Conservation (phyloP, 2,888 invertebrate species). For the Allolobophora icterica region DNA sequence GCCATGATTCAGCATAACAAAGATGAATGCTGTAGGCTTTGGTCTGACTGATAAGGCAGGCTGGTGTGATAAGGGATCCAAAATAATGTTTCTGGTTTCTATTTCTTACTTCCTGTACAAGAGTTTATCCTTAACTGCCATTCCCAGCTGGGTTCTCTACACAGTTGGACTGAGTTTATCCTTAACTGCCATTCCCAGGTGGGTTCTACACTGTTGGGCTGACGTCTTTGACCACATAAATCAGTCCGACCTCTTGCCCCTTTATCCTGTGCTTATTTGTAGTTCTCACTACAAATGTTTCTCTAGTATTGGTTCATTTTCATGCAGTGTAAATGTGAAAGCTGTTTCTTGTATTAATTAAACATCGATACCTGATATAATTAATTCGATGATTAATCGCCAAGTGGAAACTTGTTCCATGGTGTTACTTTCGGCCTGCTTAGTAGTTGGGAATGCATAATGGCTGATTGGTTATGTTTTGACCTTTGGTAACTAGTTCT, state of each 20-base stretch:
- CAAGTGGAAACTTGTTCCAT: too few species aligned
- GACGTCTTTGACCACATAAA: too few species aligned
- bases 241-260: neutral
- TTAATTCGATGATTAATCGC: too few species aligned
- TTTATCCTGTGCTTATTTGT: neutral
- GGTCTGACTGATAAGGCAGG: neutral
- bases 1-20: neutral
- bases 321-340: neutral
- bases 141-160: neutral
- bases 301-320: neutral
- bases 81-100: neutral
- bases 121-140: neutral
- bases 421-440: too few species aligned
- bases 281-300: neutral
- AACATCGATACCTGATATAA: neutral
- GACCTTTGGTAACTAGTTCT: too few species aligned
- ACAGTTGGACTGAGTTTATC: neutral
- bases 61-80: neutral
- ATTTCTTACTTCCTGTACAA: neutral
- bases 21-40: neutral
- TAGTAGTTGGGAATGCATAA: too few species aligned
- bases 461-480: too few species aligned
- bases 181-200: neutral
- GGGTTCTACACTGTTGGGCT: neutral
- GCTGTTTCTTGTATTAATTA: slow-evolving; percentile 8